phyloP scores from a whole-genome alignment of 2,888 invertebrate genomes.

The Thera obeliscata region DNA sequence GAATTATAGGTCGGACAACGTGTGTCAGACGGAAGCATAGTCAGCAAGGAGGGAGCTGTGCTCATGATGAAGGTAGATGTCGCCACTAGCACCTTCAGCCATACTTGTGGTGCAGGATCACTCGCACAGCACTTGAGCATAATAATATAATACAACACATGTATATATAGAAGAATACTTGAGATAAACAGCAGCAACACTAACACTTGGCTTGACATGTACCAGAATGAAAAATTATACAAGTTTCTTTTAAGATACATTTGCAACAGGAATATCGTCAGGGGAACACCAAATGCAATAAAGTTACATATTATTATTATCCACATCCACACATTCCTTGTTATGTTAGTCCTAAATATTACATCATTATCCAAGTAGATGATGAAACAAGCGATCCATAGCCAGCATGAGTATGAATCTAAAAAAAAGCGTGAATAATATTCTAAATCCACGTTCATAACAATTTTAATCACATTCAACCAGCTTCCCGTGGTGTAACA shows the following conservation, averaged over 20 bases:
- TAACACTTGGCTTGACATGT: too few relatives aligned
- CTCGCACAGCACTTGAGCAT: too few relatives aligned
- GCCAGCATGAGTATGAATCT: constrained; percentile 15
- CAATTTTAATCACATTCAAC: background rate
- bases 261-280: background rate
- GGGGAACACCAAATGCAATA: constrained; percentile 4
- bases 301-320: too few relatives aligned
- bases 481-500: background rate
- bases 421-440: constrained; percentile 14
- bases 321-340: constrained; percentile 13
- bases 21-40: background rate
- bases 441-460: background rate
- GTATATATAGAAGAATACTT: constrained; percentile 18
- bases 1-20: background rate
- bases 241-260: background rate
- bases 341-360: constrained; percentile 4
- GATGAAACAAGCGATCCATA: constrained; percentile 5
- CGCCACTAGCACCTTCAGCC: constrained; percentile 11
- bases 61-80: constrained; percentile 14
- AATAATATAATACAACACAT: constrained; percentile 10
- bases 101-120: background rate
- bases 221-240: background rate
- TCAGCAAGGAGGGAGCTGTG: constrained; percentile 1
- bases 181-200: constrained; percentile 4
- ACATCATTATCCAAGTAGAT: constrained; percentile 15